Conservation (phyloP, 2,888 invertebrate species). For the Colostygia pectinataria region DNA sequence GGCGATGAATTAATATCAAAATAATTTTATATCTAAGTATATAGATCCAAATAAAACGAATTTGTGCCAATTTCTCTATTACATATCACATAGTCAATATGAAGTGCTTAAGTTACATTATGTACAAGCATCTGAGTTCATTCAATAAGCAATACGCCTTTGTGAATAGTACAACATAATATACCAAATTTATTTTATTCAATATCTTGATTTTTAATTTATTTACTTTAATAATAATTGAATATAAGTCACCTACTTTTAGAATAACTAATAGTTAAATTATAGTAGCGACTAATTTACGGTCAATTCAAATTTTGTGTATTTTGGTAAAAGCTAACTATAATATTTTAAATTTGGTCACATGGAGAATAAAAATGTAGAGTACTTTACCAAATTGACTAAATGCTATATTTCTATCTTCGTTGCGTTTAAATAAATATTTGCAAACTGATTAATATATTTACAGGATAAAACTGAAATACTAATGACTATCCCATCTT, state of each 20-base stretch:
- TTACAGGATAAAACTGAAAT: not conserved
- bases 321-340: conserved; percentile 17
- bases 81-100: conserved; percentile 78
- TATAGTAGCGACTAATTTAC: not conserved
- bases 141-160: conserved; percentile 22
- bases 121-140: conserved; percentile 23
- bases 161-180: conserved; percentile 9
- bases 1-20: conserved; percentile 56
- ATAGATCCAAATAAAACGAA: conserved; percentile 37
- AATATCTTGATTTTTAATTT: no score
- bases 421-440: conserved; percentile 14
- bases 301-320: not conserved
- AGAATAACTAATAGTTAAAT: conserved; percentile 1
- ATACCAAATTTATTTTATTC: not conserved
- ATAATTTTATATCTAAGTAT: conserved; percentile 34
- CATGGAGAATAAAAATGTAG: conserved; percentile 58
- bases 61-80: conserved; percentile 60
- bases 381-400: conserved; percentile 41
- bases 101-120: conserved; percentile 41
- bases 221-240: no score
- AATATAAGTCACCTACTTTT: no score
- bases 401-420: conserved; percentile 21
- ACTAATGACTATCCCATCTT: no score
- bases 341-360: conserved; percentile 65
- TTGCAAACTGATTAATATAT: not conserved